phyloP scores from a whole-genome alignment of 2,888 invertebrate genomes.

The Sminthurinus aureus region DNA sequence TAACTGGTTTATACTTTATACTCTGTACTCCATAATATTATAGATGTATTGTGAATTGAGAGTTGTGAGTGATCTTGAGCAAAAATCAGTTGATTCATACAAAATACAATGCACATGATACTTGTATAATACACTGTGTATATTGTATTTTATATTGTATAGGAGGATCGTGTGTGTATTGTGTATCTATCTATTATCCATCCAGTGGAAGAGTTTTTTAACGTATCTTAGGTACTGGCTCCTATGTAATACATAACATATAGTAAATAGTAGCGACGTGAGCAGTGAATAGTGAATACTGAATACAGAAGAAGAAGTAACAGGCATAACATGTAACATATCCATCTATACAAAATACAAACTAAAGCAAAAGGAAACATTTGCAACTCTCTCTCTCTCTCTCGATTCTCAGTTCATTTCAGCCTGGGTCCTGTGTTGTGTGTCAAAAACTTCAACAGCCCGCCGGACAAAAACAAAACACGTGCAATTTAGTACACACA shows the following conservation, averaged over 20 bases:
- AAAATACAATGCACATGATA: neutral
- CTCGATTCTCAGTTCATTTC: conserved; percentile 35
- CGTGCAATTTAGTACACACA: conserved; percentile 25
- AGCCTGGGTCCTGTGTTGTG: conserved; percentile 40
- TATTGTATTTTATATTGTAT: neutral
- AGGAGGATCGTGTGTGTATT: neutral
- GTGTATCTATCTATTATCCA: neutral
- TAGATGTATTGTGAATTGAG: too few relatives aligned
- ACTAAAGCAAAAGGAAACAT: conserved; percentile 5
- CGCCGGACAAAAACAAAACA: conserved; percentile 33
- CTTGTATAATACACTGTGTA: neutral
- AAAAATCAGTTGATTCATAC: conserved; percentile 31
- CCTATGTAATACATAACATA: too few relatives aligned
- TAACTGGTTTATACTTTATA: neutral
- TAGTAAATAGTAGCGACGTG: too few relatives aligned
- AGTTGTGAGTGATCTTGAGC: neutral
- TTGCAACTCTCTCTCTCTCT: conserved; percentile 34
- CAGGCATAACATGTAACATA: too few relatives aligned
- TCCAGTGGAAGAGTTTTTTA: too few relatives aligned
- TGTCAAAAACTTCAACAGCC: conserved; percentile 38
- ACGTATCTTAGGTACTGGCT: too few relatives aligned
- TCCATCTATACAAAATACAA: too few relatives aligned
- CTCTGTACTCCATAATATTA: too few relatives aligned
- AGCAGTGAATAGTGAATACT: too few relatives aligned
- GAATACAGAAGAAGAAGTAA: too few relatives aligned